A percentile compares a stretch with the other conserved stretches of the same genome.
Conservation (phyloP, 2,113 vertebrate genomes). For the Microtus ochrogaster region DNA sequence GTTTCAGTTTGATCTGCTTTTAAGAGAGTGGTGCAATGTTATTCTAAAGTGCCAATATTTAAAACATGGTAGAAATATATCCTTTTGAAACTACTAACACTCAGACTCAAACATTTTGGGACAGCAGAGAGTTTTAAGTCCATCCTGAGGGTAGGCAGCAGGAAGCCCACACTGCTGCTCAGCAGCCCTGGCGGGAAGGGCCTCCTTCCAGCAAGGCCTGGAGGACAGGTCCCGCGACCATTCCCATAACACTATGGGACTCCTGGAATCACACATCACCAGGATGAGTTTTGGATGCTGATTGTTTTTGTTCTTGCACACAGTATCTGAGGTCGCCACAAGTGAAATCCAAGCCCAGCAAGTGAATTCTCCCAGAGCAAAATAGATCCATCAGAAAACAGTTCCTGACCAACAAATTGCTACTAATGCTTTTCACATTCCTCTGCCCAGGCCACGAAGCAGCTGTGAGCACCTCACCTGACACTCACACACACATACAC, state of each 20-base stretch:
- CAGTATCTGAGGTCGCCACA: background rate
- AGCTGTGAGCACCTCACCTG: background rate
- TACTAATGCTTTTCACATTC: background rate
- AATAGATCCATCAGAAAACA: background rate
- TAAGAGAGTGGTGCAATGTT: slow-evolving; percentile 1
- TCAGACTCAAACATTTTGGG: slow-evolving; percentile 43
- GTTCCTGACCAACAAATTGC: background rate
- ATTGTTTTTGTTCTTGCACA: background rate
- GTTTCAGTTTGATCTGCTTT: background rate
- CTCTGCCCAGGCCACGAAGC: background rate
- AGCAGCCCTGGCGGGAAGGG: background rate
- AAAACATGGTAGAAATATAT: slow-evolving; percentile 32
- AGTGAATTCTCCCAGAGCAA: background rate
- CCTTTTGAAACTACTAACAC: slow-evolving; percentile 14
- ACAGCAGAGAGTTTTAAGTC: slow-evolving; percentile 32
- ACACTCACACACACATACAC: background rate
- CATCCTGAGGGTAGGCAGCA: slow-evolving; percentile 33
- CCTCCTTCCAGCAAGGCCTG: background rate
- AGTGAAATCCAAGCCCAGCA: background rate
- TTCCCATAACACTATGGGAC: background rate
- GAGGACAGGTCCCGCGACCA: background rate
- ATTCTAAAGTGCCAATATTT: slow-evolving; percentile 56
- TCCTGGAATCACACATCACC: background rate
- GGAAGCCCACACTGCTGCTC: background rate
- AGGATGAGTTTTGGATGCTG: too few relatives aligned